Conservation (phyloP, 2,113 vertebrate species). For the Psittacus erithacus region DNA sequence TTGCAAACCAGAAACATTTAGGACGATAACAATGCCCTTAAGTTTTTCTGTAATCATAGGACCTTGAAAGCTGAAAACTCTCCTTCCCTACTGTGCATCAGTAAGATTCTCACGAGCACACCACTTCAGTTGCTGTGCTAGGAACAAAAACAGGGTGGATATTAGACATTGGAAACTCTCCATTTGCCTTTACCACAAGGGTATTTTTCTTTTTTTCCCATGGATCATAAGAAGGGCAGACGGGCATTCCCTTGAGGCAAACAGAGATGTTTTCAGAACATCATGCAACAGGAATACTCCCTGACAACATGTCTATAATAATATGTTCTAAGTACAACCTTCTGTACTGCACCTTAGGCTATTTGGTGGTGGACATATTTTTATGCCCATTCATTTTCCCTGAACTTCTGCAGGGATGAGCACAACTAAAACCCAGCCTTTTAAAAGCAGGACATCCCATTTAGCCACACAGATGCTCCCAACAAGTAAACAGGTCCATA, state of each 20-base stretch:
- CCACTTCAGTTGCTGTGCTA: background rate
- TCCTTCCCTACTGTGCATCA: background rate
- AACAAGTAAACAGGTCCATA: background rate
- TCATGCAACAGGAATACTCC: constrained; percentile 40
- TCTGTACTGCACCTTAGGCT: constrained; percentile 40
- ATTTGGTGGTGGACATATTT: constrained; percentile 12
- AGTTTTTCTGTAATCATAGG: background rate
- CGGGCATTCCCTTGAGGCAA: constrained; percentile 55
- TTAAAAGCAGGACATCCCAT: background rate
- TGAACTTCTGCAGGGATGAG: background rate
- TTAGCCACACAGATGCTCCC: background rate
- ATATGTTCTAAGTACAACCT: constrained; percentile 25
- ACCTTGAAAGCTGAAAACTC: background rate
- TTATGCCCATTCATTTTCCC: background rate
- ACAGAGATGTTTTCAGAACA: constrained; percentile 65
- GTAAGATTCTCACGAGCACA: background rate
- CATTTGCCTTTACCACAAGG: constrained; percentile 44
- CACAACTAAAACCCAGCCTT: background rate
- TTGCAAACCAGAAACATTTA: background rate
- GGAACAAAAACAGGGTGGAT: constrained; percentile 53
- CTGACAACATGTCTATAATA: constrained; percentile 53
- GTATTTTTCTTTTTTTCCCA: constrained; percentile 50
- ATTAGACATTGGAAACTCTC: constrained; percentile 52
- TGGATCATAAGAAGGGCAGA: constrained; percentile 47
- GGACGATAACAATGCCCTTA: background rate